Percentiles rank a stretch among this genome's conserved stretches.
Conservation (phyloP, 2,113 vertebrate species). For the Bufo bufo region DNA sequence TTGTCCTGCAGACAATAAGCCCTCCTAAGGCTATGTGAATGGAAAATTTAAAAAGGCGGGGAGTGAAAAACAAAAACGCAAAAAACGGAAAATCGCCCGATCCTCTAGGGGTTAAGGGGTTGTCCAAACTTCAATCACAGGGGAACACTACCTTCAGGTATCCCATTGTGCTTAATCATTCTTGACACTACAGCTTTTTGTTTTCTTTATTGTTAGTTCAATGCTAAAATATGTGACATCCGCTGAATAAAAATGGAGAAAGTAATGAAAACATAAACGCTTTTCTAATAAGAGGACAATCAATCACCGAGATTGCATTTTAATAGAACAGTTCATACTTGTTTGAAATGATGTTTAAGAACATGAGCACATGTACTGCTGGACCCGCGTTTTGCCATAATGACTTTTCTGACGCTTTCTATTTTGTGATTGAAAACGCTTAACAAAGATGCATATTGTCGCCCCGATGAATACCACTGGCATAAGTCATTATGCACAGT, state of each 20-base stretch:
- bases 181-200: background rate
- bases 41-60: too few relatives aligned
- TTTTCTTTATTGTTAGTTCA: background rate
- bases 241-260: constrained; percentile 21
- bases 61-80: too few relatives aligned
- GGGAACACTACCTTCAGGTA: background rate
- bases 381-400: constrained; percentile 26
- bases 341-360: constrained; percentile 42
- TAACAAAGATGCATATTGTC: constrained; percentile 33
- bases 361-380: constrained; percentile 29
- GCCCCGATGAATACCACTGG: constrained; percentile 9
- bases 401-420: constrained; percentile 21
- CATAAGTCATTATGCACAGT: constrained; percentile 28
- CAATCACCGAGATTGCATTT: constrained; percentile 41
- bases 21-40: too few relatives aligned
- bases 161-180: background rate
- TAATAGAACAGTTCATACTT: constrained; percentile 44
- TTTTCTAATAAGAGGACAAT: background rate
- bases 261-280: constrained; percentile 18
- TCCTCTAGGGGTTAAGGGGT: background rate
- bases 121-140: background rate
- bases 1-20: too few relatives aligned
- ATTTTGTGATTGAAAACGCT: constrained; percentile 40
- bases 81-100: background rate
- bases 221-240: constrained; percentile 19